phyloP scores from a whole-genome alignment of 2,113 vertebrate genomes.

The Deroptyus accipitrinus region DNA sequence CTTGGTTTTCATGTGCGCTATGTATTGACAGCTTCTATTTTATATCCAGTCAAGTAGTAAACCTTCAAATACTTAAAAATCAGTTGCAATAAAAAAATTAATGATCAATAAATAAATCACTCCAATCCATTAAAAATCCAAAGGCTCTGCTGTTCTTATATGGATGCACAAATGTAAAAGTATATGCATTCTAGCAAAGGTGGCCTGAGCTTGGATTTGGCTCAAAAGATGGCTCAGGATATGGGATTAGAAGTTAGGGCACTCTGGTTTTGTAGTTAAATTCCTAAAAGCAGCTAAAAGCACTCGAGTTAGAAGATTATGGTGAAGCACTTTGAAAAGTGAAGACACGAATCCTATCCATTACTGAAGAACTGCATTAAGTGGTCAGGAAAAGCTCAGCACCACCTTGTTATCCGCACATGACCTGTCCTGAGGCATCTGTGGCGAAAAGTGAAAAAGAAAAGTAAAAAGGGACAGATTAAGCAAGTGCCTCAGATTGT shows the following conservation, averaged over 20 bases:
- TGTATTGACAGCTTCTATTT: not conserved
- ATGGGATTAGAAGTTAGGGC: not conserved
- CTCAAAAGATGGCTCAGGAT: not conserved
- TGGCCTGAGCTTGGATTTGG: not conserved
- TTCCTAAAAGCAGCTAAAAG: not conserved
- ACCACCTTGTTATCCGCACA: slow-evolving; percentile 23
- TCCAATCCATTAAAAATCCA: not conserved
- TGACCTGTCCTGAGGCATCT: slow-evolving; percentile 25
- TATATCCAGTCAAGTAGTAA: not conserved
- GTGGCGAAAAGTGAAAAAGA: not conserved
- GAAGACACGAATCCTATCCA: not conserved
- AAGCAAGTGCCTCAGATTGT: not conserved
- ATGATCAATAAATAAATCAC: not conserved
- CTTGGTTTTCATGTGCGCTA: not conserved
- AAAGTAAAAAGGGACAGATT: not conserved
- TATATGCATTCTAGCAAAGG: not conserved
- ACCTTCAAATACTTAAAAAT: not conserved
- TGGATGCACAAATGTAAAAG: not conserved
- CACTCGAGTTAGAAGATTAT: not conserved
- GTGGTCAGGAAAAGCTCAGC: not conserved
- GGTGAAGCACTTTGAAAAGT: not conserved
- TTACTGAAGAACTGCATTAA: not conserved
- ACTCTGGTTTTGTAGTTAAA: not conserved
- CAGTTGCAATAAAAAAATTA: not conserved
- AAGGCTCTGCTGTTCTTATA: not conserved